phyloP scores from a whole-genome alignment of 2,888 invertebrate species.

The Thyatira batis region DNA sequence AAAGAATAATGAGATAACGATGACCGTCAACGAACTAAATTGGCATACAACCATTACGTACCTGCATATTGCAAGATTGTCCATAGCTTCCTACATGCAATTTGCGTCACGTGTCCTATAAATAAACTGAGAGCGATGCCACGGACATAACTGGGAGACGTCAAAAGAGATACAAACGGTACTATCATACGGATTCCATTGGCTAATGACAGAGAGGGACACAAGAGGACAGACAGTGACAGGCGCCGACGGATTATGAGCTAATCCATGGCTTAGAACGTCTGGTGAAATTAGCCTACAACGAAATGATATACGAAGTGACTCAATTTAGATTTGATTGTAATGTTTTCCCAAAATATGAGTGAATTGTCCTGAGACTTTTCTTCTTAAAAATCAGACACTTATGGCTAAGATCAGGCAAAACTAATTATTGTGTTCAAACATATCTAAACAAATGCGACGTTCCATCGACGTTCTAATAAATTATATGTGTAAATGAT shows the following conservation, averaged over 20 bases:
- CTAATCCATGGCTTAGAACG: background rate
- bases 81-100: slow-evolving; percentile 3
- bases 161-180: background rate
- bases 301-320: background rate
- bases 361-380: no score
- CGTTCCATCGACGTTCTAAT: no score
- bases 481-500: no score
- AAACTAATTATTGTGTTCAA: no score
- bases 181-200: background rate
- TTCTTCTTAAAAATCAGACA: no score
- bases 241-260: background rate
- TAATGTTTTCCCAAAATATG: no score
- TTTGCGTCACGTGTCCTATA: slow-evolving; percentile 5
- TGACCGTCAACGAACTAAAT: background rate
- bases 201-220: background rate
- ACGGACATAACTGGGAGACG: background rate
- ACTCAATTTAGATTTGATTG: no score
- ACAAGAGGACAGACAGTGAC: background rate
- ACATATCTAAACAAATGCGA: no score
- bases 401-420: no score
- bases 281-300: background rate
- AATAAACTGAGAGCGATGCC: slow-evolving; percentile 5
- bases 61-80: slow-evolving; percentile 4
- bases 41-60: background rate
- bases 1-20: background rate